Conservation (phyloP, 2,797 vertebrate genomes). For the Tangara arthus region DNA sequence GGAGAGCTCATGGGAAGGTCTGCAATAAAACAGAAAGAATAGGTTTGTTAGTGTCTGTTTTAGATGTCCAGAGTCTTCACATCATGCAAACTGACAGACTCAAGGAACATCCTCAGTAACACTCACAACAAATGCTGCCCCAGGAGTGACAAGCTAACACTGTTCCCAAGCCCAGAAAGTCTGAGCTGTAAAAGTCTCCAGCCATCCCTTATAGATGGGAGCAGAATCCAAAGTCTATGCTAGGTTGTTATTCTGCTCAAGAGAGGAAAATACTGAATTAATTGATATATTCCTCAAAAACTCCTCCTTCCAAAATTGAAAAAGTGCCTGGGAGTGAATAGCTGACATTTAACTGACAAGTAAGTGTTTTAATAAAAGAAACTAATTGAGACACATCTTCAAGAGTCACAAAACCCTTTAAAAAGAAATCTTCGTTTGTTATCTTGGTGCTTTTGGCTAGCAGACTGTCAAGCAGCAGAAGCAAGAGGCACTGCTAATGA, state of each 20-base stretch:
- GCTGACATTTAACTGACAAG: background rate
- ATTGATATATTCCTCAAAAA: background rate
- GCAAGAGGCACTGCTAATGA: background rate
- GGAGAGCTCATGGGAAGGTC: background rate
- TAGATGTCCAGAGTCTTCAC: background rate
- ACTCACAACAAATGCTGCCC: background rate
- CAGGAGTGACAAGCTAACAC: background rate
- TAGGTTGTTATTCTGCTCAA: background rate
- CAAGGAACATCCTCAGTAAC: background rate
- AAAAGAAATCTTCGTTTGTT: conserved; percentile 10
- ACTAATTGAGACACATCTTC: background rate
- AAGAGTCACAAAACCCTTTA: background rate
- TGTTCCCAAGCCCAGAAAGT: background rate
- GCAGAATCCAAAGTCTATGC: background rate
- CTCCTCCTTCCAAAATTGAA: background rate
- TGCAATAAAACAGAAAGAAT: conserved; percentile 20
- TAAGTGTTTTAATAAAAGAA: background rate
- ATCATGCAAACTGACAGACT: background rate
- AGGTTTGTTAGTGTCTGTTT: background rate
- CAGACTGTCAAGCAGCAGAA: background rate
- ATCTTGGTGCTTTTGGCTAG: background rate
- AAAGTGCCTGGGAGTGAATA: background rate
- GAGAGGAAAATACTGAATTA: background rate
- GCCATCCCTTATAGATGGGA: background rate
- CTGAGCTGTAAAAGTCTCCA: background rate